Evolutionary conservation across 2,888 invertebrate genomes (phyloP).

Genomic region (Meloe dianella): DNA sequence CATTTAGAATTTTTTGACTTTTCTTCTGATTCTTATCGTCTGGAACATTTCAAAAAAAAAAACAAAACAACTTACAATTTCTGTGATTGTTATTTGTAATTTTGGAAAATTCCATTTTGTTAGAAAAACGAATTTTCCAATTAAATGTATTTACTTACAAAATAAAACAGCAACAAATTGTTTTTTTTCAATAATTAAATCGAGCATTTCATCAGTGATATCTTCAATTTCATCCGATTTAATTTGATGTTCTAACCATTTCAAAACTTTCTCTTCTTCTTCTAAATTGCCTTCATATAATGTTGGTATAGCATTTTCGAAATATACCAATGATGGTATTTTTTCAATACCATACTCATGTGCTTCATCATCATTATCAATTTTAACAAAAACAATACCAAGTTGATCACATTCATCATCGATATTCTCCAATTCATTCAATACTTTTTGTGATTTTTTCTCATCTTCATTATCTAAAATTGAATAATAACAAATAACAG

Average conservation of each 20-base stretch:
- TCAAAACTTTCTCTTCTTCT: constrained; percentile 86
- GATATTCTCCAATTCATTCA: constrained; percentile 90
- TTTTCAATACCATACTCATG: constrained; percentile 90
- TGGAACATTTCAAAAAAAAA: too few species aligned
- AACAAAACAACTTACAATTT: not conserved
- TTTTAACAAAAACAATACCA: constrained; percentile 90
- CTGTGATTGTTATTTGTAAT: too few species aligned
- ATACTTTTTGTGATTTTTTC: constrained; percentile 81
- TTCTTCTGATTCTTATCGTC: constrained; percentile 92
- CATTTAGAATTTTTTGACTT: constrained; percentile 81
- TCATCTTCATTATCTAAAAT: constrained; percentile 85
- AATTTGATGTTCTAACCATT: constrained; percentile 84
- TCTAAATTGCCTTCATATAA: constrained; percentile 84
- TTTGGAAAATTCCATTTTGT: too few species aligned
- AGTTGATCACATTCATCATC: constrained; percentile 91
- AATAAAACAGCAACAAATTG: constrained; percentile 88
- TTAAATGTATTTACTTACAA: constrained; percentile 69
- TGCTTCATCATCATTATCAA: constrained; percentile 88
- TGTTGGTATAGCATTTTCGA: constrained; percentile 75
- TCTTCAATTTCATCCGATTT: constrained; percentile 93
- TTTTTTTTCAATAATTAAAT: constrained; percentile 86
- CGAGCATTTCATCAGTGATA: constrained; percentile 92
- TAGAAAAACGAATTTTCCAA: too few species aligned
- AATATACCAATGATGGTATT: constrained; percentile 84
- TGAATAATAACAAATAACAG: constrained; percentile 19